phyloP scores from a whole-genome alignment of 2,888 invertebrate species.

The Diplolepis rosae region DNA sequence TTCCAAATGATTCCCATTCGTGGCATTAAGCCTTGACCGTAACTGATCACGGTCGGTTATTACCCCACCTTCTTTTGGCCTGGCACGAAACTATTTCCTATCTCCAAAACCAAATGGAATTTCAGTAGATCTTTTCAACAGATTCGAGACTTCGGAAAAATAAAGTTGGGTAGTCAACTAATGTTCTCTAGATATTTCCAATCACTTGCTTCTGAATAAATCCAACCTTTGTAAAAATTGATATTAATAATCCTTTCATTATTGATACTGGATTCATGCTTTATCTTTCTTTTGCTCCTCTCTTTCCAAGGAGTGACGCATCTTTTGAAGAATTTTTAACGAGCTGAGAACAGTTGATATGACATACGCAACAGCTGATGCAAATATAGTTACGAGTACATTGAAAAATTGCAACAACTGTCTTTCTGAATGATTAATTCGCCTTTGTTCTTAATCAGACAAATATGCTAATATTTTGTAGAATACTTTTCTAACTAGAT shows the following conservation, averaged over 20 bases:
- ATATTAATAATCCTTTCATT: background rate
- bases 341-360: too few relatives aligned
- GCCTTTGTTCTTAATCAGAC: too few relatives aligned
- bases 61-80: background rate
- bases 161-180: background rate
- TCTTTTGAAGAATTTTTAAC: background rate
- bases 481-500: too few relatives aligned
- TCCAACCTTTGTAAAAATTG: background rate
- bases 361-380: too few relatives aligned
- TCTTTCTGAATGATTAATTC: too few relatives aligned
- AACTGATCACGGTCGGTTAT: slow-evolving; percentile 15
- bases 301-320: too few relatives aligned
- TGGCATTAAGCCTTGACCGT: slow-evolving; percentile 14
- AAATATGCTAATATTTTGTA: too few relatives aligned
- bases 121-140: background rate
- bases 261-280: background rate
- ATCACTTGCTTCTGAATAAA: background rate
- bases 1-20: background rate
- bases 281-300: background rate
- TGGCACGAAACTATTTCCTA: slow-evolving; percentile 17
- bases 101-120: background rate
- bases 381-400: too few relatives aligned
- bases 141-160: background rate
- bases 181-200: too few relatives aligned
- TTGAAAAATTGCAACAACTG: background rate